Conservation (phyloP, 2,113 vertebrate species). For the Girardinichthys multiradiatus region DNA sequence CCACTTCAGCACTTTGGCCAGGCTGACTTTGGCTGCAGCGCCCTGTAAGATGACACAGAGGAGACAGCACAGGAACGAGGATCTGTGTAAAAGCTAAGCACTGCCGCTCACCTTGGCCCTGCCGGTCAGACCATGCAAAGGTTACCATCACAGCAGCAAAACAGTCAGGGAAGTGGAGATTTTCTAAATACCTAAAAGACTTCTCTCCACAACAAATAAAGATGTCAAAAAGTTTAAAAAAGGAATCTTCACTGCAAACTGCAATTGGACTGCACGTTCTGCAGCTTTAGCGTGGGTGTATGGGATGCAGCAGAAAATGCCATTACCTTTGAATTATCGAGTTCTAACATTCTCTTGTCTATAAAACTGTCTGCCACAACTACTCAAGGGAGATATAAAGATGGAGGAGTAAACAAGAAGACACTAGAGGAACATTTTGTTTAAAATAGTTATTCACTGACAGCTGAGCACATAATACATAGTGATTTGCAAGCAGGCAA, state of each 20-base stretch:
- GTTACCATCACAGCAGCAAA: conserved; percentile 36
- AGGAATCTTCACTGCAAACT: conserved; percentile 4
- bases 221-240: background rate
- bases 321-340: conserved; percentile 39
- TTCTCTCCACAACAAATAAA: background rate
- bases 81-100: conserved; percentile 65
- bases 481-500: conserved; percentile 37
- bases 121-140: background rate
- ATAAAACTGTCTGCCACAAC: conserved; percentile 18
- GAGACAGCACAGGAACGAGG: conserved; percentile 36
- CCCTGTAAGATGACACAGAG: conserved; percentile 71
- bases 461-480: conserved; percentile 48
- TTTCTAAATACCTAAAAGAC: background rate
- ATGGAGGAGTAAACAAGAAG: conserved; percentile 22
- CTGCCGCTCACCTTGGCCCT: conserved; percentile 68
- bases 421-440: conserved; percentile 21
- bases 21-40: conserved; percentile 45
- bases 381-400: conserved; percentile 35
- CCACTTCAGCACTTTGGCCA: conserved; percentile 53
- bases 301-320: background rate
- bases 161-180: background rate
- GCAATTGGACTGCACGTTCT: conserved; percentile 1
- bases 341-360: conserved; percentile 27
- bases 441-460: conserved; percentile 40
- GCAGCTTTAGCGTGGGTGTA: conserved; percentile 16